Evolutionary conservation across 2,113 vertebrate genomes (phyloP), one percentile per base, ranked within the genome.

Genomic region (Ornithorhynchus anatinus): DNA sequence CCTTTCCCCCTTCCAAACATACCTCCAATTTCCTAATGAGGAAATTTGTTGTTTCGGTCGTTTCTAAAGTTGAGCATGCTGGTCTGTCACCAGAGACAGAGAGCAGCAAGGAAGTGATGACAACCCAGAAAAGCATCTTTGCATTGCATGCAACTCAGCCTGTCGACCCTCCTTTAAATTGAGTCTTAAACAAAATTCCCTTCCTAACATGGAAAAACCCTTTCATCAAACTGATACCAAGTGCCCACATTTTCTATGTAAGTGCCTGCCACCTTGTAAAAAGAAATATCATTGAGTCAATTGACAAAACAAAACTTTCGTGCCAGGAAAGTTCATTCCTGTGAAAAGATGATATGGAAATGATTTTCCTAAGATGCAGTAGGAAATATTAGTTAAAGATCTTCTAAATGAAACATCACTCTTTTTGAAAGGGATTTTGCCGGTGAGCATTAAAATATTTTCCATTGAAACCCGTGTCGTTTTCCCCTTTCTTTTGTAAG

Each of bases 161-260:
- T 87, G 82, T 59, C 74, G 59, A 40, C 38, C 2, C 88, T 85
- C 82, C 87, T 89, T 88, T 86, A 87, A 77, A 84, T 63, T 7
- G 16, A 62, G 74, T 69, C 25, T 58, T 79, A 86, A 84, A 87
- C 89, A 86, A 92, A 92, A 88, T 80, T 80, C 87, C 80, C 83
- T 42, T 70, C 80, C 75, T 75, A 72, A 43, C 54, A 27, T 59
- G 91, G 90, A 77, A 91, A 91, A 93, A 76, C 90, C 92, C 90
- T 67, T 25, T 72, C 84, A 91, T 85, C 84, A 90, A 91, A 91
- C 51, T 66, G 88, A 92, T 90, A 92, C 86, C 69, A 54, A 35
- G 58, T 82, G 75, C 89, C 87, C 86, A 89, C 89, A 86, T 86
- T 87, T 91, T 88, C 79, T 90, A 68, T 73, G 56, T 87, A 82